Evolutionary conservation across 2,797 vertebrate genomes (phyloP).

Genomic region (Malacoctenus gilli): DNA sequence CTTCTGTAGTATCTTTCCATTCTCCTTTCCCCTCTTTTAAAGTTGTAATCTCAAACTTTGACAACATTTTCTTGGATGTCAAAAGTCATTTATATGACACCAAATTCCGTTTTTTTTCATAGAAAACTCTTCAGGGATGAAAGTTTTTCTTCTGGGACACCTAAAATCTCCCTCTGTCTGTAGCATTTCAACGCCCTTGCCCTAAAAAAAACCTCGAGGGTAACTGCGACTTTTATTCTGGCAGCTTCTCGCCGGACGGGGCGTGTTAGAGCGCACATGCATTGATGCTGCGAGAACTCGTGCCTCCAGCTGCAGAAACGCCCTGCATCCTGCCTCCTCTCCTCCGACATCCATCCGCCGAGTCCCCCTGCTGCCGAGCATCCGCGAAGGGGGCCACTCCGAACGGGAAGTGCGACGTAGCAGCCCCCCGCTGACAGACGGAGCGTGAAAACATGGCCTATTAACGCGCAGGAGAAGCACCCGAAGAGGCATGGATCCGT

Average conservation of each 20-base stretch:
- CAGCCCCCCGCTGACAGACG: not conserved
- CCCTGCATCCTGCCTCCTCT: constrained; percentile 52
- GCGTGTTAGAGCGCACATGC: rapidly evolving
- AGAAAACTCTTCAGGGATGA: too few species aligned
- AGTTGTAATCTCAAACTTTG: too few species aligned
- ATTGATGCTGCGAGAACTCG: constrained; percentile 8
- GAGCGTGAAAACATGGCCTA: constrained; percentile 34
- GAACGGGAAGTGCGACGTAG: not conserved
- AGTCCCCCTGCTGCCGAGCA: constrained; percentile 24
- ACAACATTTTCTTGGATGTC: too few species aligned
- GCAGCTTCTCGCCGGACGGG: not conserved
- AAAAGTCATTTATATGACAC: too few species aligned
- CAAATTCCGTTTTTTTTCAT: too few species aligned
- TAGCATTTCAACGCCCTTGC: too few species aligned
- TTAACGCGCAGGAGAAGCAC: constrained; percentile 15
- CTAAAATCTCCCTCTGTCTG: too few species aligned
- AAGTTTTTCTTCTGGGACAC: too few species aligned
- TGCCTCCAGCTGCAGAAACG: constrained; percentile 54
- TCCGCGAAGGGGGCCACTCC: constrained; percentile 42
- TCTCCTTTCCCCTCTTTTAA: too few species aligned
- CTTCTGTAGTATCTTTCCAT: too few species aligned
- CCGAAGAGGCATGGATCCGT: constrained; percentile 45
- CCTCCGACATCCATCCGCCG: constrained; percentile 31
- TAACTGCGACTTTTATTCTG: too few species aligned
- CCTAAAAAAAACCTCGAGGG: too few species aligned